phyloP scores from a whole-genome alignment of 1,140 invertebrate genomes.

The Theocolax elegans region DNA sequence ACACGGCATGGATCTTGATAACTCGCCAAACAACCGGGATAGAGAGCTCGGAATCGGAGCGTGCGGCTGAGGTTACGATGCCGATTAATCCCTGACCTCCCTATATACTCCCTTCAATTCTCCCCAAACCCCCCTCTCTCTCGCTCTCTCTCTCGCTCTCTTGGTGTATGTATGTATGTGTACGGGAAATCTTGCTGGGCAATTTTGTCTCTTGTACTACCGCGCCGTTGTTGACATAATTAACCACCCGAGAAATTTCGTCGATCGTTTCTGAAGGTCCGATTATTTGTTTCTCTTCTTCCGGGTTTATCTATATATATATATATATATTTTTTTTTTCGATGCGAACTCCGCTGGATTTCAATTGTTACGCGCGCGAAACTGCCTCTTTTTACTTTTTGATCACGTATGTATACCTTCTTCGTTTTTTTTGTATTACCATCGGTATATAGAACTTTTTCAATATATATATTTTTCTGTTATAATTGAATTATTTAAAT shows the following conservation, averaged over 20 bases:
- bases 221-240: slow-evolving; percentile 10
- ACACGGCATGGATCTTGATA: slow-evolving; percentile 21
- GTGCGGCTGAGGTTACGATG: slow-evolving; percentile 14
- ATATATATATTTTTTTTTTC: not conserved
- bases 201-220: not conserved
- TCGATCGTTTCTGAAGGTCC: not conserved
- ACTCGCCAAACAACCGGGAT: slow-evolving; percentile 18
- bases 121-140: too few species aligned
- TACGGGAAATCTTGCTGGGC: not conserved
- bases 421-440: too few species aligned
- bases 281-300: not conserved
- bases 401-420: too few species aligned
- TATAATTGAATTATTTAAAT: too few species aligned
- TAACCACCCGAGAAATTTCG: slow-evolving; percentile 9
- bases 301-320: too few species aligned
- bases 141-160: too few species aligned
- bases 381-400: not conserved
- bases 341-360: not conserved
- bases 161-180: not conserved
- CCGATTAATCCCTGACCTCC: slow-evolving; percentile 8
- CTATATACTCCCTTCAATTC: not conserved
- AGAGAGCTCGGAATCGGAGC: not conserved
- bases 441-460: too few species aligned
- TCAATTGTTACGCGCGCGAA: slow-evolving; percentile 1
- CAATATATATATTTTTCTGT: too few species aligned